Evolutionary conservation across 2,888 invertebrate genomes (phyloP), one percentile per base, ranked within the genome.

Genomic region (Pheosia gnoma): DNA sequence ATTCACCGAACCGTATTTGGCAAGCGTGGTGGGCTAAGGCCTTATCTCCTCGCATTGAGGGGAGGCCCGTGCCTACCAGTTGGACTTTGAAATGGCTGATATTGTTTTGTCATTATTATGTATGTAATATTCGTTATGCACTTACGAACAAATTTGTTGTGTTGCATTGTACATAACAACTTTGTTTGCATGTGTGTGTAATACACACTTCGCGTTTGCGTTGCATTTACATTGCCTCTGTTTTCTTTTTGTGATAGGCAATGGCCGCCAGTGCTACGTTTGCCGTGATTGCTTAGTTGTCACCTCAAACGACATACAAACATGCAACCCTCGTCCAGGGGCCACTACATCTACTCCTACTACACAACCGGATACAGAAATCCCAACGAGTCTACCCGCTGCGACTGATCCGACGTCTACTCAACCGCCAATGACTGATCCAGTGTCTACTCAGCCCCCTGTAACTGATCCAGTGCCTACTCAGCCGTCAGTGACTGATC

Each of bases 181-280:
- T 25, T 25, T 25, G 25, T 25, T 25, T 25, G 1, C 25, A 25
- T 25, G 25, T 25, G 25, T 25, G 2, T 25, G 25, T 25, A 25
- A 25, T 25, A 25, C 2, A 25, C 25, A 25, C 25, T 25, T 25
- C 25, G 25, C 25, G 25, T 25, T 25, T 25, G 25, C 25, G 2
- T 25, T 25, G 25, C 25, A 25, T 9, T n/a, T 47, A 9, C n/a
- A 47, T 13, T 6, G 1, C 8, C 7, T 51, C 8, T 9, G 4
- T 25, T 51, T 25, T 54, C 47, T 25, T 71, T 65, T 67, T 59
- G 1, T 55, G 2, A n/a, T 74, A 88, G 87, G 78, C 37, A 67
- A 81, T 45, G 80, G 83, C 8, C 70, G 83, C 39, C 62, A 76
- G 70, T 89, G 89, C 60, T 89, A 87, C 66, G 83, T 84, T 2